Base-by-base conservation (phyloP, 2,797 vertebrate species). In the Cuculus canorus region DNA sequence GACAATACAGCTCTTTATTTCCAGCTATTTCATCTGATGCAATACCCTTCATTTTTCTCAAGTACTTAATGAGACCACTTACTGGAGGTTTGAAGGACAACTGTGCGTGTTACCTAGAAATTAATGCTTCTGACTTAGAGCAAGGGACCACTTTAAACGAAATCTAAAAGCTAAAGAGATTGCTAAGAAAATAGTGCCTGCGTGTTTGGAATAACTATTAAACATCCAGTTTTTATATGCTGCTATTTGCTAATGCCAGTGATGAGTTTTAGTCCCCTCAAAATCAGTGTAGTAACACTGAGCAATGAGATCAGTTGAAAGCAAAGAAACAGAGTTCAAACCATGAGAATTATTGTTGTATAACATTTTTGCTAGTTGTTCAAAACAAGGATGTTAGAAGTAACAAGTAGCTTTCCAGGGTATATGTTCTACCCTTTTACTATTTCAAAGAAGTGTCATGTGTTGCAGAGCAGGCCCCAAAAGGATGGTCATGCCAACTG, bases 51-150 rank as follows among this genome's bases (percentile, higher is more conserved):
- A 90, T 88, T 92, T 93, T 88, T 37, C 56, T 92, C 60, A 87
- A 71, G 75, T 64, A 85, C 43, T 88, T 95, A 82, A 81, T 65
- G 45, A 93, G 56, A 90, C 27, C 73, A 85, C 60, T 93, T 94
- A 70, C 17, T 35, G 13, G 37, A 90, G 27, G 13, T 78, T 53
- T 95, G 81, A 95, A 94, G 86, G 75, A 94, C 75, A 75, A 75
- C 70, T 84, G 21, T 73, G 56, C 19, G 33, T 90, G 25, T 84
- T 82, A 84, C 77, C 56, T 90, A 77, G 59, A 93, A 92, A 88
- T 85, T 54, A 90, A 43, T 88, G 35, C 30, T 86, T 90, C 48
- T 91, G 33, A 86, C 30, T 77, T 84, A 70, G 39, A 82, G 69
- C 43, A 93, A 90, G 63, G 30, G 82, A 88, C 24, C 41, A 68